Evolutionary conservation across 2,113 vertebrate species (phyloP), one percentile per base, ranked within the genome.

Genomic region (Nerophis lumbriciformis): DNA sequence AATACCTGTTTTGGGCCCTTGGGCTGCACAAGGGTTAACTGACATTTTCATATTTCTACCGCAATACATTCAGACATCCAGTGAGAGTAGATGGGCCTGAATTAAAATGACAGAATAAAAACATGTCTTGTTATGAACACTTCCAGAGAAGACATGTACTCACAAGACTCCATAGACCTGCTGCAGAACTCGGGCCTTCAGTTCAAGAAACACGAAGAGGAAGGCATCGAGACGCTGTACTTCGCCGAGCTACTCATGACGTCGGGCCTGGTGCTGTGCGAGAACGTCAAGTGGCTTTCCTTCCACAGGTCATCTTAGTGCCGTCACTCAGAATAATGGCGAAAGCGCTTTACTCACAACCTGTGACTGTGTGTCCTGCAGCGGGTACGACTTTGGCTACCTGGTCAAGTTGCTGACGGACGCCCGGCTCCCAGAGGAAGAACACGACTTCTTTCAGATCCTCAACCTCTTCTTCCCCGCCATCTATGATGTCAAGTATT

Each of bases 201-300:
- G 87, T 99, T 99, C 78, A 97, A 99, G 80, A 98, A 99, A 67
- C 97, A 99, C 0, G 97, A 98, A 73, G 95, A 99, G 59, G 95
- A 99, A 72, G 96, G 97, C 6, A 98, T 99, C 0, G 96, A 99
- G 81, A 96, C 97, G 0, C 77, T 97, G n/a, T 97, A 97, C 80
- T 98, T 99, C 44, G 96, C 97, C 0, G 97, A 99, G 85, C 87
- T 99, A 56, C 93, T 99, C 10, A 99, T 99, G 97, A 98, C 97
- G 0, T 99, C 97, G 0, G 97, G 97, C 11, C 92, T 99, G 0
- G 97, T 99, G 71, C 93, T 99, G 52, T 97, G 94, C 81, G 97
- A 99, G 86, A 98, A 94, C 3, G 94, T 96, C 81, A 98, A 98
- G 59, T 99, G 97, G 97, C 93, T 99, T 9, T 98, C 97, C 2